Conservation (phyloP, 2,797 vertebrate species). For the Geotrypetes seraphini region DNA sequence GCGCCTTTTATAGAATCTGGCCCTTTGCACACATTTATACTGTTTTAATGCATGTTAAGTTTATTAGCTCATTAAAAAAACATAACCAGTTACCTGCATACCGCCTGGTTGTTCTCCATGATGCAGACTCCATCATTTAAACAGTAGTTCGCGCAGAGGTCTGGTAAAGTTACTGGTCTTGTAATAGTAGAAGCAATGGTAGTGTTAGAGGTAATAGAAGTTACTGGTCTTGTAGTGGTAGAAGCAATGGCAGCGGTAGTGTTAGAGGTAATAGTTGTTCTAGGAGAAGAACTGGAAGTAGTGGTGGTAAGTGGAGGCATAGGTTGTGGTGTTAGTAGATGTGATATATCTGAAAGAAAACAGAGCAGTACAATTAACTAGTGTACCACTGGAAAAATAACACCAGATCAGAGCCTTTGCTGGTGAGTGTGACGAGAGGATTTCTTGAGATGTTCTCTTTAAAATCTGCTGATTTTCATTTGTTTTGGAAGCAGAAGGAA, state of each 20-base stretch:
- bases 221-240: fast-evolving
- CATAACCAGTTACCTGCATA: conserved; percentile 62
- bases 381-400: too few relatives aligned
- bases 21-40: too few relatives aligned
- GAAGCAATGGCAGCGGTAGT: fast-evolving
- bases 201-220: background rate
- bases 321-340: conserved; percentile 47
- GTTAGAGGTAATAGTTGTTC: background rate
- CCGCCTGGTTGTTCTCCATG: background rate
- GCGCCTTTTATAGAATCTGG: too few relatives aligned
- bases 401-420: too few relatives aligned
- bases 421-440: too few relatives aligned
- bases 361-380: background rate
- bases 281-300: background rate
- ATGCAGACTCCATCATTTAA: conserved; percentile 64
- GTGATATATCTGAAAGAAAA: conserved; percentile 59
- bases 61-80: too few relatives aligned
- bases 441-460: too few relatives aligned
- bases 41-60: too few relatives aligned
- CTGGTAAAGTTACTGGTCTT: background rate
- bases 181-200: fast-evolving
- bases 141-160: conserved; percentile 48
- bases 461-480: too few relatives aligned
- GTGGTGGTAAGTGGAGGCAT: conserved; percentile 8
- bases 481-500: too few relatives aligned